These are phyloP conservation scores for Bombyx huttoni DNA, from an alignment of 2,888 invertebrate species.

Conservation along the genomic window DNA sequence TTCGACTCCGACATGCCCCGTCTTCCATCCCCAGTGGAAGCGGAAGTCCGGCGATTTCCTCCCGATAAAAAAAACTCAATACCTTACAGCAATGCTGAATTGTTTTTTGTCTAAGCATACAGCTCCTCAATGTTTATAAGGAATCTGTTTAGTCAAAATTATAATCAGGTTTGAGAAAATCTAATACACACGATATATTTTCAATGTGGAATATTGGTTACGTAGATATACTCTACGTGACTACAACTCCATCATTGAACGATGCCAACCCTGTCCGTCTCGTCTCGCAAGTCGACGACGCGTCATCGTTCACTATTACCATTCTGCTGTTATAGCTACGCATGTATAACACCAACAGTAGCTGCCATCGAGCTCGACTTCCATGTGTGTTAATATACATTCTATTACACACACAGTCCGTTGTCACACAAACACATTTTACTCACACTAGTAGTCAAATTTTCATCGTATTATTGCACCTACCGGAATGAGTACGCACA, in stretches of 20 bases:
- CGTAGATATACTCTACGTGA: conserved; percentile 38
- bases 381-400: conserved; percentile 35
- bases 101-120: too few relatives aligned
- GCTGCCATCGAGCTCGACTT: conserved; percentile 55
- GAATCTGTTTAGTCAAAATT: too few relatives aligned
- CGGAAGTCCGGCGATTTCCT: too few relatives aligned
- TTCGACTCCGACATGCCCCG: too few relatives aligned
- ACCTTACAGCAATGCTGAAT: too few relatives aligned
- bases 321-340: conserved; percentile 58
- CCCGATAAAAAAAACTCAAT: too few relatives aligned
- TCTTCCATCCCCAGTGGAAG: too few relatives aligned
- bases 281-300: conserved; percentile 68
- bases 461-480: conserved; percentile 38
- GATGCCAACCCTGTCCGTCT: conserved; percentile 58
- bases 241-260: conserved; percentile 70
- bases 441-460: conserved; percentile 34
- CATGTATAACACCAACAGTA: conserved; percentile 56
- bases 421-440: conserved; percentile 31
- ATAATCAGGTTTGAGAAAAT: too few relatives aligned
- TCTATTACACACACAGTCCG: conserved; percentile 13
- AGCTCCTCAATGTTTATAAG: too few relatives aligned
- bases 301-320: conserved; percentile 61
- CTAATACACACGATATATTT: background rate
- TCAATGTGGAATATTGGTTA: conserved; percentile 28
- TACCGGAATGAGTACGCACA: conserved; percentile 57